Base-by-base conservation (phyloP, 2,888 invertebrate genomes). In the Hypena proboscidalis region DNA sequence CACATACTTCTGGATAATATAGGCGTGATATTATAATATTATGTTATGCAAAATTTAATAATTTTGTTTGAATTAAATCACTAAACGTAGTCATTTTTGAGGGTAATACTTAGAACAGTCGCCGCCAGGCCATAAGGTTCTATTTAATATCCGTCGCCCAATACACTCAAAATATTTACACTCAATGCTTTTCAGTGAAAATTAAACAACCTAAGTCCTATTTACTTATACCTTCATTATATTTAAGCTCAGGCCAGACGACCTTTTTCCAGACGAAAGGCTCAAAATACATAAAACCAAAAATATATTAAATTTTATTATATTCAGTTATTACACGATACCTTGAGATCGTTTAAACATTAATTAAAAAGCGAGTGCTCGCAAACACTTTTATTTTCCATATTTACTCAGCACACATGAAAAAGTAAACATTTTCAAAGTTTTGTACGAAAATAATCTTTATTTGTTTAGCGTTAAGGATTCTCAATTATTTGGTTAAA, bases 371-470 rank as follows among this genome's bases (percentile, higher is more conserved):
- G 58, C 54, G 60, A 58, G 60, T 66, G 57, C 64, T 66, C 38
- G 66, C 67, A 69, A 70, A 70, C 51, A 69, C 64, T 66, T 66
- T 62, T 63, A 48, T 66, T 67, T 62, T 61, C 55, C 67, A 69
- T 69, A 70, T 70, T 68, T 69, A 36, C 51, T 38, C 30, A 21
- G 29, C 41, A 36, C 45, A 53, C 38, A 52, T 49, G 41, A 36
- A 39, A 58, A 60, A 47, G 56, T 38, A 56, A 61, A 48, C 39
- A 51, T 20, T 22, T 25, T 6, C 2, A 1, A 4, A 29, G 31
- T 2, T 11, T n/a, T 39, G 13, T 30, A 25, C 19, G 17, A 61
- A 41, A 30, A 17, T 36, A 13, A 33, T 27, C 53, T 27, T 46
- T 60, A 44, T 30, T 0, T 0, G 0, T 11, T 13, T 11, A 1